These are phyloP conservation scores for Trinorchestia longiramus DNA, from an alignment of 1,140 invertebrate genomes.

Conservation along the genomic window DNA sequence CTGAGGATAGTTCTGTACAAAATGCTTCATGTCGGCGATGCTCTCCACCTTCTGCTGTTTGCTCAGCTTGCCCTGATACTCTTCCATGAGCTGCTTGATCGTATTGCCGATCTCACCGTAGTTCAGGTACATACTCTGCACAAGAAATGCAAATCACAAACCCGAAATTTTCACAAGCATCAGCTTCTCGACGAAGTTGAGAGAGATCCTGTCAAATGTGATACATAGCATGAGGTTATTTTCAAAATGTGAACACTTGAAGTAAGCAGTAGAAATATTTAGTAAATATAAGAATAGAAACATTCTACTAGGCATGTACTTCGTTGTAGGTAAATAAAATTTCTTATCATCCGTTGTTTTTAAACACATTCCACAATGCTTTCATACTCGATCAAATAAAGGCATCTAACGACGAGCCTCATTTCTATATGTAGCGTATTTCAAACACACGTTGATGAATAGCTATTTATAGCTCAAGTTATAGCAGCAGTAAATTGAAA, in stretches of 20 bases:
- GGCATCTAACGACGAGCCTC: no score
- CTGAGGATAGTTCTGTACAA: constrained; percentile 97
- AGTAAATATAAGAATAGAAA: neutral
- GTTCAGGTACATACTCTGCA: constrained; percentile 93
- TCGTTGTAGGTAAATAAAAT: no score
- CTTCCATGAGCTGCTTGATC: constrained; percentile 97
- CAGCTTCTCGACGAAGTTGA: neutral
- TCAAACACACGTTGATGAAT: no score
- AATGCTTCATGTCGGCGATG: constrained; percentile 98
- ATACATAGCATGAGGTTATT: neutral
- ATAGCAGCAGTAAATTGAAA: no score
- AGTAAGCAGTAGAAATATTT: neutral
- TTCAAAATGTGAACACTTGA: neutral
- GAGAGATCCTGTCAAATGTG: neutral
- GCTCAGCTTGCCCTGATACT: constrained; percentile 96
- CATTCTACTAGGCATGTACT: no score
- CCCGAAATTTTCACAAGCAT: neutral
- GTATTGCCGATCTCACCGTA: constrained; percentile 99
- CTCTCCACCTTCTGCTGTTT: constrained; percentile 97
- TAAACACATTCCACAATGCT: no score
- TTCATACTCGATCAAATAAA: no score
- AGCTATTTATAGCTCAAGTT: no score
- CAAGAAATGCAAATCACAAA: constrained; percentile 56
- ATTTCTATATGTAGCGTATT: no score
- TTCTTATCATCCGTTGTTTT: no score